Conservation (phyloP, 2,113 vertebrate genomes). For the Stigmatopora nigra region DNA sequence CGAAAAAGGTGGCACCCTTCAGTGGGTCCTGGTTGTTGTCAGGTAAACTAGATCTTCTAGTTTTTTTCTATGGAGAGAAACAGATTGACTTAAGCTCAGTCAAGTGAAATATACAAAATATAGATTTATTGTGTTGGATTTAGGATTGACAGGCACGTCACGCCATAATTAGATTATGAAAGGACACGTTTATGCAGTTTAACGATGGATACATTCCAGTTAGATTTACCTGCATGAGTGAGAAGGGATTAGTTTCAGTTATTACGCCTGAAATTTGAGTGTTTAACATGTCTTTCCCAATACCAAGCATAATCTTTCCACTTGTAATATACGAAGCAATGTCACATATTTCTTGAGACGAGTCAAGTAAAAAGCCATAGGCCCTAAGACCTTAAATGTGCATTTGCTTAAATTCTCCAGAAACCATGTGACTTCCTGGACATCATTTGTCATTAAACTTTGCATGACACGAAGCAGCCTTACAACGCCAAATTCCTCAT, state of each 20-base stretch:
- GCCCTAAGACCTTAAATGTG: neutral
- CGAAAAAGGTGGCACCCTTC: constrained; percentile 67
- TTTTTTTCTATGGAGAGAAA: constrained; percentile 67
- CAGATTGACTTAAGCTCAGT: neutral
- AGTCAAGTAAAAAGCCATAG: neutral
- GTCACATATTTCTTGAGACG: neutral
- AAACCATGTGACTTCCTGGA: neutral
- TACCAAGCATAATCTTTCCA: neutral
- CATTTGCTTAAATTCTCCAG: neutral
- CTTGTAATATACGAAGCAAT: constrained; percentile 4
- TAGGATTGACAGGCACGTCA: constrained; percentile 6
- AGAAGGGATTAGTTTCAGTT: constrained; percentile 20
- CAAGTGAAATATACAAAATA: neutral
- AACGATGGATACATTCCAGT: constrained; percentile 12
- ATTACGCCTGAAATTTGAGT: constrained; percentile 20
- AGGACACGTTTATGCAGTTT: constrained; percentile 8
- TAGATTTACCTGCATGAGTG: constrained; percentile 2
- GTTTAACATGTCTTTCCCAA: constrained; percentile 11
- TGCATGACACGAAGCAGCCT: neutral
- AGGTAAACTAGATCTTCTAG: constrained; percentile 77
- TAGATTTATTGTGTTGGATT: neutral
- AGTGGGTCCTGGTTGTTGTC: constrained; percentile 79
- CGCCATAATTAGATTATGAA: constrained; percentile 22
- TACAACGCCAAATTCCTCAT: neutral
- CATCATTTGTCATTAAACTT: neutral